Conservation (phyloP, 2,888 invertebrate genomes). For the Chrysina gloriosa region DNA sequence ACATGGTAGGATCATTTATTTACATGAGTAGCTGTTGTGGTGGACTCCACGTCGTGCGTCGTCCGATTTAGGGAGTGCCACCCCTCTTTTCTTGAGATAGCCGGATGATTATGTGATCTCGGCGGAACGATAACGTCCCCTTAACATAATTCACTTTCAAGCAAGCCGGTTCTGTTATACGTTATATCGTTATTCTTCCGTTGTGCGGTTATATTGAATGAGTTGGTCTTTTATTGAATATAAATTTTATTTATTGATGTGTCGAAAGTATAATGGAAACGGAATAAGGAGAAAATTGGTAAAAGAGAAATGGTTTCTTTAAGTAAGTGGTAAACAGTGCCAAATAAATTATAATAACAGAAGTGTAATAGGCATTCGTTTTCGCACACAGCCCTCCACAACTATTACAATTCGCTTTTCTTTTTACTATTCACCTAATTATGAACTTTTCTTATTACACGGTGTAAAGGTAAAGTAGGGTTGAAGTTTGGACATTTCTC, state of each 20-base stretch:
- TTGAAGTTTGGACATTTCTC: too few relatives aligned
- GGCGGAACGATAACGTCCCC: constrained; percentile 44
- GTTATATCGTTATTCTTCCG: constrained; percentile 26
- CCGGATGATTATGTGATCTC: constrained; percentile 45
- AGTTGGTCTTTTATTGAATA: constrained; percentile 22
- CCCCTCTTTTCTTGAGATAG: constrained; percentile 45
- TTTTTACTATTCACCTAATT: too few relatives aligned
- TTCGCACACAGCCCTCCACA: too few relatives aligned
- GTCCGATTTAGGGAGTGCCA: constrained; percentile 45
- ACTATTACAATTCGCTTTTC: too few relatives aligned
- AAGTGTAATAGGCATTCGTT: background rate
- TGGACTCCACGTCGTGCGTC: constrained; percentile 28
- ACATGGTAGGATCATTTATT: constrained; percentile 41
- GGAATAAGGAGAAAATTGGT: constrained; percentile 27
- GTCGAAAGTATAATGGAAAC: constrained; percentile 17
- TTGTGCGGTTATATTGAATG: constrained; percentile 22
- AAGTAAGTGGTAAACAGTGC: background rate
- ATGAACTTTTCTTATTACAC: too few relatives aligned
- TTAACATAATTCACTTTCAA: constrained; percentile 45
- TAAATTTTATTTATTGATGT: constrained; percentile 27
- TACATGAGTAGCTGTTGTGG: constrained; percentile 34
- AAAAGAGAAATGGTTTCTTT: constrained; percentile 12
- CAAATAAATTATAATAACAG: background rate
- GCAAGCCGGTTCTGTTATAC: constrained; percentile 34
- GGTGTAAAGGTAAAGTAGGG: too few relatives aligned